Conservation (phyloP, 2,113 vertebrate genomes). For the Muscicapa adusta region DNA sequence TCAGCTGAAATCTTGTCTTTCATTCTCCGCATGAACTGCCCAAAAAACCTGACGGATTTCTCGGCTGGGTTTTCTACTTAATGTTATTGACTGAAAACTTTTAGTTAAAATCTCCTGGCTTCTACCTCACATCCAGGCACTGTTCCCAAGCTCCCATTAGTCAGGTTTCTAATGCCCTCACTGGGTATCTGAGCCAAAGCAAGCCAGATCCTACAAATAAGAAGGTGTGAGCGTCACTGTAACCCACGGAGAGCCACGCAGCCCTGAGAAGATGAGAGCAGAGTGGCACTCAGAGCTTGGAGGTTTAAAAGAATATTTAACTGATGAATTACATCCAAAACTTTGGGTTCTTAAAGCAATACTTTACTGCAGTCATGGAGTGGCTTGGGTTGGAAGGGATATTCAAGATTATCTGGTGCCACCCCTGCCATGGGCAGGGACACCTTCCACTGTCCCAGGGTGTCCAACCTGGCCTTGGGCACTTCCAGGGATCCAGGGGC, state of each 20-base stretch:
- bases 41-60: not conserved
- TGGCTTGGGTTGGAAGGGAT: not conserved
- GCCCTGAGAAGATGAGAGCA: not conserved
- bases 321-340: not conserved
- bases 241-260: not conserved
- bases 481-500: not conserved
- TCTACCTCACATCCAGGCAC: not conserved
- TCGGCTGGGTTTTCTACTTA: not conserved
- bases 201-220: not conserved
- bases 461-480: not conserved
- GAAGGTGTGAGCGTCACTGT: rapidly evolving
- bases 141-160: not conserved
- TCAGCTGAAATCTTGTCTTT: not conserved
- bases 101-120: not conserved
- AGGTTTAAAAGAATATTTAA: not conserved
- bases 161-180: not conserved
- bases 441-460: rapidly evolving
- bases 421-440: not conserved
- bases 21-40: not conserved
- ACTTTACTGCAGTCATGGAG: not conserved
- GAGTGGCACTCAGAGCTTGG: not conserved
- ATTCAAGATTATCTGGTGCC: rapidly evolving
- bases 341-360: not conserved
- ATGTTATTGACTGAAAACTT: not conserved
- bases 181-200: not conserved